These are phyloP conservation scores for Scotopteryx bipunctaria DNA, from an alignment of 2,888 invertebrate species.

Conservation along the genomic window DNA sequence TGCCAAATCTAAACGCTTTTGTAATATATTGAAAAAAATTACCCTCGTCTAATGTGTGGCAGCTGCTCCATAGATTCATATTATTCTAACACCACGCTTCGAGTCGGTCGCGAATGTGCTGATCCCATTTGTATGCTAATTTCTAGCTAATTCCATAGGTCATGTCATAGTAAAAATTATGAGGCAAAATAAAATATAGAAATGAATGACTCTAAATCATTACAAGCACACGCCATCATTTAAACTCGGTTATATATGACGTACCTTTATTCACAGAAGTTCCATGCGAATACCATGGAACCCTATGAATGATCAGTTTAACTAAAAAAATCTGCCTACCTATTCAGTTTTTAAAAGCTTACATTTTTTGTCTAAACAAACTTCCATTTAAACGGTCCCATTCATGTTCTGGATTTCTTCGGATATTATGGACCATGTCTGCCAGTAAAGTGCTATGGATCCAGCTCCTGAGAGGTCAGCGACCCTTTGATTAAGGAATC, in stretches of 20 bases:
- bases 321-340: too few species aligned
- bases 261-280: too few species aligned
- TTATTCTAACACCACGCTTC: constrained; percentile 67
- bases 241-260: too few species aligned
- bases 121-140: constrained; percentile 66
- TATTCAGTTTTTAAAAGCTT: too few species aligned
- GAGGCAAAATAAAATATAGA: background rate
- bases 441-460: constrained; percentile 38
- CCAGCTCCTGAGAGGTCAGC: constrained; percentile 56
- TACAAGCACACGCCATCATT: too few species aligned
- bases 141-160: constrained; percentile 52
- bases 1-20: constrained; percentile 71
- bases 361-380: too few species aligned
- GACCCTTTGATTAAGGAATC: constrained; percentile 77
- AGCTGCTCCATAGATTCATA: constrained; percentile 69
- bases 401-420: too few species aligned
- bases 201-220: background rate
- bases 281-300: too few species aligned
- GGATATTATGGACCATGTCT: background rate
- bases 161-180: constrained; percentile 22
- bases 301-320: too few species aligned
- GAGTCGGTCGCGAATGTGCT: constrained; percentile 45
- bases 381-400: too few species aligned
- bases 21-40: constrained; percentile 58
- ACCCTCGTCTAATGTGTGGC: constrained; percentile 60